Evolutionary conservation across 2,797 vertebrate genomes (phyloP), one percentile per base, ranked within the genome.

Genomic region (Adelosebastes latens): DNA sequence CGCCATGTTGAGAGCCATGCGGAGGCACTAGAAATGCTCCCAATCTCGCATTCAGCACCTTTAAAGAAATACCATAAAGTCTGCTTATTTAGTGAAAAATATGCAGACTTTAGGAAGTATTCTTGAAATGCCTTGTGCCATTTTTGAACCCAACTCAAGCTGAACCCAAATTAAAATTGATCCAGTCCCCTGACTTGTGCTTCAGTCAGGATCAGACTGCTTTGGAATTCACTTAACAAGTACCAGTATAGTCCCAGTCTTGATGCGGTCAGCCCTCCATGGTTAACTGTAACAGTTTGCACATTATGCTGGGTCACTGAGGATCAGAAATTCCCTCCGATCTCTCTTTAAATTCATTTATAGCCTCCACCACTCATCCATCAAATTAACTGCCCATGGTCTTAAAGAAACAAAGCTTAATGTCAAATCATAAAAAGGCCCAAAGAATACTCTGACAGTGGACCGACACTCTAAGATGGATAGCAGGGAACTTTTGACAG

Each of bases 331-430:
- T 55, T 81, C 6, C 42, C 82, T 65, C 58, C 56, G 84, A 75
- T 34, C 56, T 80, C 71, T 78, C 71, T 39, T 73, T 75, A n/a
- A 80, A 84, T 24, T 5, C 76, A 87, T 90, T 89, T 82, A 89
- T 70, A 75, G 80, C 46, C 64, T 68, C 71, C 49, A 60, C 27
- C 55, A 39, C 22, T 34, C 80, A 85, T 93, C 87, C 62, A 85
- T 91, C 75, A 90, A 55, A 84, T 68, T 53, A 79, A 88, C 77
- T 81, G 31, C 42, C 53, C 11, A 53, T 53, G 53, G 24, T 85
- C 49, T 73, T 75, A 81, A 67, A 78, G 24, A 84, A 82, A 88
- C 81, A 73, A 76, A 80, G 18, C 58, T 74, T 49, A 25, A 76
- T 56, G 68, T 70, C 46, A 80, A 81, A 81, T 76, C 72, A 62